These are phyloP conservation scores for Parthenolecanium corni DNA, from an alignment of 2,888 invertebrate genomes.

Conservation along the genomic window DNA sequence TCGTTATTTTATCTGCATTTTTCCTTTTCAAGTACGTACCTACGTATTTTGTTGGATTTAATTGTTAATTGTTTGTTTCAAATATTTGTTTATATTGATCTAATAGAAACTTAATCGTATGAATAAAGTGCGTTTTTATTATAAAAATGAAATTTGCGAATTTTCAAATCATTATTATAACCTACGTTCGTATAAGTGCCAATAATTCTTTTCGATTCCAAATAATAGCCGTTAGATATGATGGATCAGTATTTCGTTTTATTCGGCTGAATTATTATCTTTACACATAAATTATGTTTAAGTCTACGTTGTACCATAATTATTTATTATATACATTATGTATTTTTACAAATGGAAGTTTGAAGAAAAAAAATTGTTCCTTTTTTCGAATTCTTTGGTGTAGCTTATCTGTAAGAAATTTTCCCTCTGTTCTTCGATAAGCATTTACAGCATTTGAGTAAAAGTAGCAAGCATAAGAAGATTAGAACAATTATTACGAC, in stretches of 20 bases:
- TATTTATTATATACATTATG: background rate
- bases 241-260: background rate
- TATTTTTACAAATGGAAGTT: background rate
- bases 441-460: constrained; percentile 1
- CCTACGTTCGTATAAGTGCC: too few species aligned
- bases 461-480: background rate
- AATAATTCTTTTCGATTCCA: too few species aligned
- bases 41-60: too few species aligned
- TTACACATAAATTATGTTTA: background rate
- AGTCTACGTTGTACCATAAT: background rate
- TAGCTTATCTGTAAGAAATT: too few species aligned
- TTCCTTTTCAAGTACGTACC: too few species aligned
- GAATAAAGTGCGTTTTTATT: too few species aligned
- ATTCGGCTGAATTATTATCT: background rate
- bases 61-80: too few species aligned
- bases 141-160: too few species aligned
- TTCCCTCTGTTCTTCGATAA: background rate
- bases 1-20: too few species aligned
- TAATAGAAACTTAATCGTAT: too few species aligned
- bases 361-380: background rate
- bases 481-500: constrained; percentile 1
- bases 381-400: background rate
- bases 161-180: too few species aligned
- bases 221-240: background rate
- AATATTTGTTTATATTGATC: too few species aligned